These are phyloP conservation scores for Champsocephalus esox DNA, from an alignment of 2,797 vertebrate species.

Conservation along the genomic window DNA sequence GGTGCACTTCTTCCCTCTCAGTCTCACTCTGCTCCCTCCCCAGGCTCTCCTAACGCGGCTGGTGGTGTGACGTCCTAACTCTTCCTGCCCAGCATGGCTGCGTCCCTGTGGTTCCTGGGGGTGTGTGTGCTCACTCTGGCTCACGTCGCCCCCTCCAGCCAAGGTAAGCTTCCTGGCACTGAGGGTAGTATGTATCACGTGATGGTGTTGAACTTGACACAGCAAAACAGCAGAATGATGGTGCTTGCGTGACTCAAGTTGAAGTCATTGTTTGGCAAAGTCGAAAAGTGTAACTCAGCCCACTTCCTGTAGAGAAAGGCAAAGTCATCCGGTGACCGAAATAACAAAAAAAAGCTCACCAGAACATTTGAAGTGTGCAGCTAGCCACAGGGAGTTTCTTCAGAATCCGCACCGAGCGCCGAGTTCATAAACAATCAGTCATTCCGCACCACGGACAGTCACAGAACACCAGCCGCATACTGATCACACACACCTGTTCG, in stretches of 20 bases:
- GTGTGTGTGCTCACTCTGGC: slow-evolving; percentile 78
- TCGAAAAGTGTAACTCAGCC: not conserved
- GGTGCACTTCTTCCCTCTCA: slow-evolving; percentile 27
- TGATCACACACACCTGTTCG: slow-evolving; percentile 14
- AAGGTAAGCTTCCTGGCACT: slow-evolving; percentile 74
- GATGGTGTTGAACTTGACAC: slow-evolving; percentile 10
- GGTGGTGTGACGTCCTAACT: slow-evolving; percentile 74
- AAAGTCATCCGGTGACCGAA: slow-evolving; percentile 44
- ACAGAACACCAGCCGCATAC: slow-evolving; percentile 40
- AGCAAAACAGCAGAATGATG: slow-evolving; percentile 7
- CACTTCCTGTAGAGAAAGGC: slow-evolving; percentile 12
- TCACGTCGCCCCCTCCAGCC: slow-evolving; percentile 79
- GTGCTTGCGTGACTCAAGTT: slow-evolving; percentile 6
- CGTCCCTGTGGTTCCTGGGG: slow-evolving; percentile 82
- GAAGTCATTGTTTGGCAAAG: slow-evolving; percentile 10
- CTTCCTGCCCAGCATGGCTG: slow-evolving; percentile 81
- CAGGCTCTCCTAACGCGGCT: slow-evolving; percentile 74
- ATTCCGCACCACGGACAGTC: slow-evolving; percentile 68
- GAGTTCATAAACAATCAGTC: slow-evolving; percentile 40
- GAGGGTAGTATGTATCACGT: not conserved
- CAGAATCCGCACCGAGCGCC: slow-evolving; percentile 20
- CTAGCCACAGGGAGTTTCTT: slow-evolving; percentile 33
- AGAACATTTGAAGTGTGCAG: slow-evolving; percentile 33
- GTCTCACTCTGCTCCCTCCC: slow-evolving; percentile 54
- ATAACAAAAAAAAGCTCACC: slow-evolving; percentile 35